Evolutionary conservation across 2,888 invertebrate genomes (phyloP), one percentile per base, ranked within the genome.

Genomic region (Sinohyriopsis cumingii): DNA sequence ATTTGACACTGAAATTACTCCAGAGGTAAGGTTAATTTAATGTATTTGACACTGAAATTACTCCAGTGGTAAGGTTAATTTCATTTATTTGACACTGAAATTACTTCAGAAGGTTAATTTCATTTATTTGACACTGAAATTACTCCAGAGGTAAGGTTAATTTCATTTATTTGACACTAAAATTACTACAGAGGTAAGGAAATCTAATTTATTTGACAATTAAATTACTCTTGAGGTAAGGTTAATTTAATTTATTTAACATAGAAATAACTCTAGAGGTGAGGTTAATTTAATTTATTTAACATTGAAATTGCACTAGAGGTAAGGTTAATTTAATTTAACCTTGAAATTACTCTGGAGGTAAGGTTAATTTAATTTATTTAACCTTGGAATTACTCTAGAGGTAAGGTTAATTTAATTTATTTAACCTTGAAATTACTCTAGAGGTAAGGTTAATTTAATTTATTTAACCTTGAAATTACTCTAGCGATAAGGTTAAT

Each of bases 321-420:
- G 25, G 3, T 25, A 25, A 70, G 74, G 25, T 25, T 25, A 25
- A 25, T 25, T 25, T 25, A 25, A 25, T 25, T 25, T 25, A 25
- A 25, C 25, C 2, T 4, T 25, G 0, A 25, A 25, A 25, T 25
- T 25, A 25, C 25, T 25, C 2, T 25, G 4, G 25, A 25, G 25
- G 95, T 54, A 94, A 94, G 84, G 91, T 95, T 59, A 93, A 93
- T 84, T 93, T 93, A 81, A 94, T 94, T 77, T 92, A 93, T 70
- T 93, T 95, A 92, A 93, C 70, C 93, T 95, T 4, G 93, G 92
- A 76, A 91, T 95, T 70, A 93, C 94, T 66, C 93, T 94, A 0
- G 93, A 93, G 82, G 89, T 90, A 78, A 69, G 74, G 64, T 6
- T 33, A 59, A 28, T 59, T 25, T 25, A 2, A 25, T 25, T 59